phyloP scores from a whole-genome alignment of 1,140 invertebrate genomes.

The Archivesica marissinica region DNA sequence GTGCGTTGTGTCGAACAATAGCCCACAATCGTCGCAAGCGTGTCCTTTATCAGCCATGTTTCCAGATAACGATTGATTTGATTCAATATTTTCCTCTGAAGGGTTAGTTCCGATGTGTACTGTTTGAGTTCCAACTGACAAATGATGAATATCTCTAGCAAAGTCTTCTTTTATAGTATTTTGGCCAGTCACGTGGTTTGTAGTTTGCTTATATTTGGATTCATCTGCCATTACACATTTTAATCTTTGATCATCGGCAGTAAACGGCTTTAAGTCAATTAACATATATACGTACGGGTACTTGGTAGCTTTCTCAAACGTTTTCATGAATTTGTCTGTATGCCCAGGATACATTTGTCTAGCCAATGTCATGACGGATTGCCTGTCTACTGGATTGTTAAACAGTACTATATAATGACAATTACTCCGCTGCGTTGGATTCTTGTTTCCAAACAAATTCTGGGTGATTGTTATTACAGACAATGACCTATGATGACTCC shows the following conservation, averaged over 20 bases:
- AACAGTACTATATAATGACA: constrained; percentile 28
- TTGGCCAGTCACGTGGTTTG: not conserved
- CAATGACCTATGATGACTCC: constrained; percentile 8
- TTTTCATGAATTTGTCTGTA: constrained; percentile 19
- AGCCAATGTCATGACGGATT: constrained; percentile 21
- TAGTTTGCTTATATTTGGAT: too few relatives aligned
- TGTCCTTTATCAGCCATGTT: not conserved
- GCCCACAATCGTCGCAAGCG: constrained; percentile 21
- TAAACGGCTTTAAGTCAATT: not conserved
- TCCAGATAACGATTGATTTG: not conserved
- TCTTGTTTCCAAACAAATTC: constrained; percentile 44
- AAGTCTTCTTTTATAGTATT: not conserved
- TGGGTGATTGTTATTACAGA: constrained; percentile 22
- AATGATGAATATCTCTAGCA: not conserved
- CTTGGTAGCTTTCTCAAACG: constrained; percentile 32
- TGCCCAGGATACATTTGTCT: constrained; percentile 24
- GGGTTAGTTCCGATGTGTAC: constrained; percentile 1
- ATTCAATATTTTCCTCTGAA: not conserved
- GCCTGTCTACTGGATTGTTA: constrained; percentile 20
- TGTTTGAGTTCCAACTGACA: not conserved
- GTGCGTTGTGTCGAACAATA: not conserved
- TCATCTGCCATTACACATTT: not conserved
- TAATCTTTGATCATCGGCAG: not conserved
- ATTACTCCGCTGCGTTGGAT: constrained; percentile 28
- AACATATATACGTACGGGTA: constrained; percentile 8